Conservation (phyloP, 2,888 invertebrate species). For the Pseudeuparius sepicola region DNA sequence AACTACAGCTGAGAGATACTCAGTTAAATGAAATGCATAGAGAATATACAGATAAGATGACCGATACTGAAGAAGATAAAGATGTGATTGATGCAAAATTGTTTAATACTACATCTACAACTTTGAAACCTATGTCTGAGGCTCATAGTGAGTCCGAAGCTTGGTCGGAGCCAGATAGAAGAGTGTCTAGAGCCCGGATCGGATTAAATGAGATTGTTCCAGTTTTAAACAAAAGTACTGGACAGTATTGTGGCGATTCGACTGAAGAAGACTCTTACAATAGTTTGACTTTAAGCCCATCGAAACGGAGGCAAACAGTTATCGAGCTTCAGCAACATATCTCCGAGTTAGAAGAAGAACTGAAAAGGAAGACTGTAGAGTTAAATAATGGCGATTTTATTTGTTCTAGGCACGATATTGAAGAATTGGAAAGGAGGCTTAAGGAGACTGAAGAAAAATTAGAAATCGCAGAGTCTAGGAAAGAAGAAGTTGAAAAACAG, state of each 20-base stretch:
- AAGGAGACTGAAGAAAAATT: conserved; percentile 22
- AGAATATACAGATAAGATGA: conserved; percentile 22
- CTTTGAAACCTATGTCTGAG: conserved; percentile 29
- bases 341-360: conserved; percentile 35
- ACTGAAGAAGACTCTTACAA: conserved; percentile 30
- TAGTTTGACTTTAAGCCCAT: conserved; percentile 11
- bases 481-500: conserved; percentile 24
- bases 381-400: conserved; percentile 11
- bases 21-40: conserved; percentile 33
- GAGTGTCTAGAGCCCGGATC: conserved; percentile 67
- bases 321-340: conserved; percentile 38
- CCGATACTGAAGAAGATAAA: conserved; percentile 20
- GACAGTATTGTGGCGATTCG: conserved; percentile 26
- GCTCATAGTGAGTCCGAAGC: conserved; percentile 65
- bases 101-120: conserved; percentile 25
- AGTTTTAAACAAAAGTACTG: conserved; percentile 25
- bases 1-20: conserved; percentile 34
- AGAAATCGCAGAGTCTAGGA: conserved; percentile 24
- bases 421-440: conserved; percentile 35
- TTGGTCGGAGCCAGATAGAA: conserved; percentile 80
- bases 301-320: conserved; percentile 27
- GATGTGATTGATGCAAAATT: not conserved
- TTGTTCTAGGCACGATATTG: conserved; percentile 33
- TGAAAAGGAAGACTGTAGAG: conserved; percentile 31
- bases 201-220: conserved; percentile 46